A percentile compares a stretch with the other conserved stretches of the same genome.
Conservation (phyloP, 2,888 invertebrate species). For the Laothoe populi region DNA sequence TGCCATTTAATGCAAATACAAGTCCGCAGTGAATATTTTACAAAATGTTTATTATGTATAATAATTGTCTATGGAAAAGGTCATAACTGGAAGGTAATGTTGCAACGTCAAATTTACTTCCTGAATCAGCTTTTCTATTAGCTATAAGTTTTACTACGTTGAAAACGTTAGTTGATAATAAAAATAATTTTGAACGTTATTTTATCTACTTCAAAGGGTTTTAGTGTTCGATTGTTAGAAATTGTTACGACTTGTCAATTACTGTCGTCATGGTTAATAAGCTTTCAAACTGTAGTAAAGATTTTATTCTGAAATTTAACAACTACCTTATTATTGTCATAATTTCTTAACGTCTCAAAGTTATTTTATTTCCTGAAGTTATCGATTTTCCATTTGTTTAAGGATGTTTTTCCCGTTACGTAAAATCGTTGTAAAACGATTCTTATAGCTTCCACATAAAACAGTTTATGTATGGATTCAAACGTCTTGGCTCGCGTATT, state of each 20-base stretch:
- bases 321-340: slow-evolving; percentile 6
- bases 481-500: slow-evolving; percentile 58
- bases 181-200: neutral
- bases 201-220: neutral
- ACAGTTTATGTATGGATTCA: slow-evolving; percentile 57
- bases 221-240: slow-evolving; percentile 20
- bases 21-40: slow-evolving; percentile 54
- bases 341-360: neutral
- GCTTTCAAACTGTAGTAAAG: slow-evolving; percentile 10
- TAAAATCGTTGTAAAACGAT: neutral
- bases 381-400: neutral
- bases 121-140: neutral
- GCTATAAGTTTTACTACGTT: slow-evolving; percentile 1
- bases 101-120: slow-evolving; percentile 4
- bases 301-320: slow-evolving; percentile 13
- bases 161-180: neutral
- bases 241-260: slow-evolving; percentile 17
- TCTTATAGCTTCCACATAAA: neutral
- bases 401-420: neutral
- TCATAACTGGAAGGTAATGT: neutral
- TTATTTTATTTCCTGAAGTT: neutral
- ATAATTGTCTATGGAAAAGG: neutral
- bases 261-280: slow-evolving; percentile 5
- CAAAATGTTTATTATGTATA: slow-evolving; percentile 13
- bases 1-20: slow-evolving; percentile 58